phyloP scores from a whole-genome alignment of 1,140 invertebrate genomes.

The Polypedilum pembai region DNA sequence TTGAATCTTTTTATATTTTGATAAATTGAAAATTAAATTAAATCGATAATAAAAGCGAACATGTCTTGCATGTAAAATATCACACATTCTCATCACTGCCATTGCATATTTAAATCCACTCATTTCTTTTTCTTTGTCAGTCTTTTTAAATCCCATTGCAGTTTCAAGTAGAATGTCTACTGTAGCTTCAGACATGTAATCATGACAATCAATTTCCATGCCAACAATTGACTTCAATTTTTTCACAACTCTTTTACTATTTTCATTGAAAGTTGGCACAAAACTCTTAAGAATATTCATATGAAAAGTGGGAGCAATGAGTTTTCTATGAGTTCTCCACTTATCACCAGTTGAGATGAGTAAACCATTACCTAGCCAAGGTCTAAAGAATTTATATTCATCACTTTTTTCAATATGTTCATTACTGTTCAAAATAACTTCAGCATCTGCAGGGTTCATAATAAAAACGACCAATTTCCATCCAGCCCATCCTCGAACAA shows the following conservation, averaged over 20 bases:
- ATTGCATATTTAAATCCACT: conserved; percentile 59
- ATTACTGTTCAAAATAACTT: conserved; percentile 59
- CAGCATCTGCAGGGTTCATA: conserved; percentile 57
- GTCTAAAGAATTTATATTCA: conserved; percentile 77
- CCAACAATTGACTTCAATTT: conserved; percentile 56
- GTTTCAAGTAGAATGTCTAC: conserved; percentile 76
- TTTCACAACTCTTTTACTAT: conserved; percentile 61
- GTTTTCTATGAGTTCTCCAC: conserved; percentile 76
- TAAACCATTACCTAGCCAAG: conserved; percentile 83
- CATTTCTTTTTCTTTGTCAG: conserved; percentile 48
- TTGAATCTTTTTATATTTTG: conserved; percentile 51
- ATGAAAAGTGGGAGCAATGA: conserved; percentile 91
- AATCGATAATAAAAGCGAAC: conserved; percentile 52
- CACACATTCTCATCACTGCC: conserved; percentile 68
- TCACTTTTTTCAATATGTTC: conserved; percentile 74
- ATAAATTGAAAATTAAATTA: conserved; percentile 54
- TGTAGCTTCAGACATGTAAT: conserved; percentile 73
- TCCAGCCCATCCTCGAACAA: conserved; percentile 56
- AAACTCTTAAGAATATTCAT: conserved; percentile 86
- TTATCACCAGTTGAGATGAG: conserved; percentile 74
- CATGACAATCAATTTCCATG: conserved; percentile 71
- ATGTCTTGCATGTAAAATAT: conserved; percentile 60
- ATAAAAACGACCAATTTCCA: conserved; percentile 56
- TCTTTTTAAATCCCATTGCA: conserved; percentile 55
- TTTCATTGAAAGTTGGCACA: conserved; percentile 76